Base-by-base conservation (phyloP, 2,113 vertebrate genomes). In the Chitala chitala region DNA sequence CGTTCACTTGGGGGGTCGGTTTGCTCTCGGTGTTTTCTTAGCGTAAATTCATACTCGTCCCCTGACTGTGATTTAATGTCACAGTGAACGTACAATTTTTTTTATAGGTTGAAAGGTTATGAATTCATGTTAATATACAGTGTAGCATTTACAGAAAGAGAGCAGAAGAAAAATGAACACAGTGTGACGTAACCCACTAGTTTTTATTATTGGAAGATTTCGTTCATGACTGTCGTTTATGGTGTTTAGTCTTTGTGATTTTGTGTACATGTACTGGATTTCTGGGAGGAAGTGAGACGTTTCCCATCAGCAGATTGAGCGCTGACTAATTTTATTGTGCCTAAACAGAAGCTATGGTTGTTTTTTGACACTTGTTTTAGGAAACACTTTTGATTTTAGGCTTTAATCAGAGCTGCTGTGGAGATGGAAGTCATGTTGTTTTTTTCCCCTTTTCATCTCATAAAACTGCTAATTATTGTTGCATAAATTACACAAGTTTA, bases 401-500 rank as follows among this genome's bases (percentile, higher is more conserved):
- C 80, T 82, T 84, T 87, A 86, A 85, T 88, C 83, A 82, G 82
- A 82, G 77, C 83, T 86, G 85, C 82, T 78, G 84, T 78, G 73
- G 86, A 82, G 86, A 71, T 64, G 72, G 58, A 82, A 80, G 76
- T 78, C 83, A 76, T 81, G 83, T 78, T 82, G 42, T 77, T 74
- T 80, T 72, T 80, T 64, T 73, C 63, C 74, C 79, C 84, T 82
- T 84, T 78, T 83, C 82, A 85, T 86, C 80, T 81, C 84, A 79
- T 82, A 76, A 75, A 77, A 87, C 76, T 83, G 81, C 83, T 88
- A 89, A 87, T 91, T 91, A 90, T 85, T 85, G 80, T 77, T 81
- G 86, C 83, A 88, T 85, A 87, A 89, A 89, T 89, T 85, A 88
- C 83, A 83, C 80, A 85, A 84, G 85, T 87, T 82, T 79, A 81